Base-by-base conservation (phyloP, 2,888 invertebrate genomes). In the Drosophila nigricruria region DNA sequence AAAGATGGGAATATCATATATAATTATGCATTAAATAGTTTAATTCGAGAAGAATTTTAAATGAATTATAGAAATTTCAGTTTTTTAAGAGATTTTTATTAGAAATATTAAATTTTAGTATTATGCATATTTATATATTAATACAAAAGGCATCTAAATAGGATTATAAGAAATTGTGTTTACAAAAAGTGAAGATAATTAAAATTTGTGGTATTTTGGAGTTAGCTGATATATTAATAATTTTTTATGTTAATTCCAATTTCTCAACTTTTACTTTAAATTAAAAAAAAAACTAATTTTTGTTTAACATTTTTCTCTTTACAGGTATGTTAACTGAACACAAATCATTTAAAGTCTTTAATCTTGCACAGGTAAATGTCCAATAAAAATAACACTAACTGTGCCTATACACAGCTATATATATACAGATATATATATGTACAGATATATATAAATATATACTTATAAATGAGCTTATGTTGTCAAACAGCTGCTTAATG, bases 401-500 rank as follows among this genome's bases (percentile, higher is more conserved):
- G 38, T 38, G 43, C 25, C 36, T 54, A 23, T 6, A 27, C 3
- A 54, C 16, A 47, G 18, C 30, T 14, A 63, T 14, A 45, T 20
- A n/a, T n/a, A n/a, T n/a, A n/a, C n/a, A n/a, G n/a, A 27, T 34
- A 38, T 8, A 38, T 18, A 14, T 16, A n/a, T 12, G 47, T 42
- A 40, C 25, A 20, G 4, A n/a, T n/a, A n/a, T n/a, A n/a, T n/a
- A 18, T n/a, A 53, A 16, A 42, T 25, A 25, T 10, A 57, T 12
- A 43, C n/a, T n/a, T 18, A 1, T 32, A 32, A 36, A 30, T 34
- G 2, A 14, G 14, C 47, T 57, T 49, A 60, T 49, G 61, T 23
- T 52, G 62, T 65, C 77, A 73, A 85, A 77, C 73, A 82, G 64
- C 45, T 62, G 59, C 53, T 58, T 68, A 68, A 68, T 53, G 18